Percentiles rank a stretch among this genome's conserved stretches.
phyloP scores from a whole-genome alignment of 2,888 invertebrate genomes.

The Idaea straminata region DNA sequence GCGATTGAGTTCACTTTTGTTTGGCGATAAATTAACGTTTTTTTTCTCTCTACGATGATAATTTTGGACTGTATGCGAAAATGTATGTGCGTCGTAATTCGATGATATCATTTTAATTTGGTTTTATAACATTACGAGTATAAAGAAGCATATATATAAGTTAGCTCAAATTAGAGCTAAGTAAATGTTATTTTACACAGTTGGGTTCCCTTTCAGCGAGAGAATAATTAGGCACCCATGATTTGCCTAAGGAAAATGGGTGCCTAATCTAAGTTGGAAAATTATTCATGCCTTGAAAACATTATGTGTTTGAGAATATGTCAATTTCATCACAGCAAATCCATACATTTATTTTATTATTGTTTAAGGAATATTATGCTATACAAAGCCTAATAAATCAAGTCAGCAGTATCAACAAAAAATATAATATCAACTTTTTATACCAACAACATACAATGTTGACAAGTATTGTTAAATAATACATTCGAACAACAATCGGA shows the following conservation, averaged over 20 bases:
- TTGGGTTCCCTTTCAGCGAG: no score
- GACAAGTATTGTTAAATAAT: background rate
- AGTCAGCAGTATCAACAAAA: background rate
- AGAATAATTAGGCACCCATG: no score
- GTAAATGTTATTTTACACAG: no score
- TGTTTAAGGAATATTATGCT: no score
- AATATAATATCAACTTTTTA: background rate
- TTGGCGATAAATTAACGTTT: conserved; percentile 32
- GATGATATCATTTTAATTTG: background rate
- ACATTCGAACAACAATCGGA: background rate
- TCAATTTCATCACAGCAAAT: background rate
- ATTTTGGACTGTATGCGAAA: background rate
- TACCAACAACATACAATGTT: background rate
- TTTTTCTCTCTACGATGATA: conserved; percentile 21
- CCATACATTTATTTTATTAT: no score
- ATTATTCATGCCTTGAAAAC: no score
- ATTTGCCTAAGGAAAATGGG: no score
- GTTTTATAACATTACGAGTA: background rate
- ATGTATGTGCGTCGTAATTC: background rate
- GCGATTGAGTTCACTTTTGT: conserved; percentile 52
- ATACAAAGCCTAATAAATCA: background rate
- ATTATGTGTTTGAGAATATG: no score
- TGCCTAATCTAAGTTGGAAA: no score
- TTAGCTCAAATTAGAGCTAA: no score
- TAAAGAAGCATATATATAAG: no score